phyloP scores from a whole-genome alignment of 2,888 invertebrate species.

The Oegoconia quadripuncta region DNA sequence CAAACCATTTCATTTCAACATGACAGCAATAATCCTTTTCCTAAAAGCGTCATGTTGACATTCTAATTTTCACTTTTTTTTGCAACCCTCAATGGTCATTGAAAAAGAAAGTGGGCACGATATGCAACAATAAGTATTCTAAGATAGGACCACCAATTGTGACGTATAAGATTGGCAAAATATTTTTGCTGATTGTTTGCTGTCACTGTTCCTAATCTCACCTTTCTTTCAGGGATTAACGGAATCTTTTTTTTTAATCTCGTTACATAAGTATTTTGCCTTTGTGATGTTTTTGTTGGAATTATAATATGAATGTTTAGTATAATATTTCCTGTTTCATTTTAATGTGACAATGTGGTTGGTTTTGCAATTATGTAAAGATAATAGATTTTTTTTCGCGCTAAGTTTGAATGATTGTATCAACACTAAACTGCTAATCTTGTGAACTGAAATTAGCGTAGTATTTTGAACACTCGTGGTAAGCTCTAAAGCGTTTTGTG shows the following conservation, averaged over 20 bases:
- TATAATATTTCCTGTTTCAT: too few relatives aligned
- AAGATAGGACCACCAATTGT: constrained; percentile 66
- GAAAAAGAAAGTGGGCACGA: constrained; percentile 51
- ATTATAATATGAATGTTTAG: too few relatives aligned
- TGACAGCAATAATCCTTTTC: constrained; percentile 35
- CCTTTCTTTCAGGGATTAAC: constrained; percentile 46
- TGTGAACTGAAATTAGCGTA: too few relatives aligned
- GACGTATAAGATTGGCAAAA: constrained; percentile 69
- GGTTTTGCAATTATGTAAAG: too few relatives aligned
- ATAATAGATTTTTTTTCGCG: too few relatives aligned
- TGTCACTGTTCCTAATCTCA: constrained; percentile 26
- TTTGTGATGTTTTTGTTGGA: too few relatives aligned
- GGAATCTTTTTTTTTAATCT: constrained; percentile 26
- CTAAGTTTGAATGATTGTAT: too few relatives aligned
- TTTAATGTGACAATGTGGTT: too few relatives aligned
- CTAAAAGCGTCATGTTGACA: constrained; percentile 64
- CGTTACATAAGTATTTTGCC: constrained; percentile 26
- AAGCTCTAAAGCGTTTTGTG: too few relatives aligned
- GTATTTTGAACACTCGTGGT: too few relatives aligned
- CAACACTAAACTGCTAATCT: too few relatives aligned
- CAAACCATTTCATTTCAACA: constrained; percentile 27
- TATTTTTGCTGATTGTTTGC: constrained; percentile 60
- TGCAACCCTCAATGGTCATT: constrained; percentile 40
- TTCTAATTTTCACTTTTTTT: constrained; percentile 47
- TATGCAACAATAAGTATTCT: constrained; percentile 33